Conservation (phyloP, 1,140 invertebrate species). For the Eufriesea mexicana region DNA sequence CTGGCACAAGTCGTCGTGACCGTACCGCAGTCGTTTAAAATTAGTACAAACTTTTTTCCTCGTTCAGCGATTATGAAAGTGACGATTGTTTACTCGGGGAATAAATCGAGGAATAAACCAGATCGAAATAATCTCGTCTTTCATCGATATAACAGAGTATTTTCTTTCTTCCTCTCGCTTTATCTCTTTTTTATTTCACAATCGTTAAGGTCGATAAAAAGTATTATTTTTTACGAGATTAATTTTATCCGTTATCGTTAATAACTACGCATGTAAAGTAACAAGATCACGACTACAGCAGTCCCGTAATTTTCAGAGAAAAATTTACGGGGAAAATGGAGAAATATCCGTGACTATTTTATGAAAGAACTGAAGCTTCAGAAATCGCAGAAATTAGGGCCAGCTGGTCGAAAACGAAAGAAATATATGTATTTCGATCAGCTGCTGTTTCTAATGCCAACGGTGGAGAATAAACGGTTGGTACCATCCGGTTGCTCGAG, state of each 20-base stretch:
- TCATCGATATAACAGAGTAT: background rate
- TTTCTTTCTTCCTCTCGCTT: background rate
- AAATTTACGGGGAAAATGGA: conserved; percentile 76
- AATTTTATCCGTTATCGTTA: background rate
- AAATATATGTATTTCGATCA: conserved; percentile 77
- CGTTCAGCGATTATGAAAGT: background rate
- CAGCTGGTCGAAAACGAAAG: conserved; percentile 70
- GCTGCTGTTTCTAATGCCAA: conserved; percentile 75
- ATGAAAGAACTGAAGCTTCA: conserved; percentile 78
- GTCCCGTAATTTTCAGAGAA: conserved; percentile 72
- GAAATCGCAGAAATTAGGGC: conserved; percentile 57
- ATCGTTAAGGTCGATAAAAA: background rate
- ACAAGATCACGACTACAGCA: background rate
- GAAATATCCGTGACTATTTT: conserved; percentile 79
- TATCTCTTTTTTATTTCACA: too few species aligned
- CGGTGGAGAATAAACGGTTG: conserved; percentile 75
- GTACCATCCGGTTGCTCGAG: conserved; percentile 1
- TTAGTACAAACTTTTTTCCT: conserved; percentile 18
- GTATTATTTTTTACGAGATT: background rate
- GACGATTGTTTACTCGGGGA: background rate
- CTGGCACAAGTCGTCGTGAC: conserved; percentile 20
- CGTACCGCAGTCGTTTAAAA: conserved; percentile 30
- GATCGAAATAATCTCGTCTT: background rate
- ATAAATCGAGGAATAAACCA: background rate
- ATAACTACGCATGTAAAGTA: too few species aligned